These are phyloP conservation scores for Petrolisthes manimaculis DNA, from an alignment of 2,888 invertebrate species.

Conservation along the genomic window DNA sequence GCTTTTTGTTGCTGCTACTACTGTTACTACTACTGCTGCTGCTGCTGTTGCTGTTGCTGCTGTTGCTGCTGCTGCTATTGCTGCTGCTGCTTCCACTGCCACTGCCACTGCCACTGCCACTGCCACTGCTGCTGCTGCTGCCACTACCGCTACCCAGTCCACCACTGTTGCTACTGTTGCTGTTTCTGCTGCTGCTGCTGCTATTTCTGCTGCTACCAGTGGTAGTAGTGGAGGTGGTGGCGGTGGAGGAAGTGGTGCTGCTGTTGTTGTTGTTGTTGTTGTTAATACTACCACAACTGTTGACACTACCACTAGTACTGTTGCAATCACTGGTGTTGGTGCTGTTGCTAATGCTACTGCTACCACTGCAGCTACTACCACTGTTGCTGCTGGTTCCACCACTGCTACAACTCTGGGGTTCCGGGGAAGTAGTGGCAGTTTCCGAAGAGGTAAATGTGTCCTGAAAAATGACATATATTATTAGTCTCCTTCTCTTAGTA, in stretches of 20 bases:
- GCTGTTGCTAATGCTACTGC: conserved; percentile 5
- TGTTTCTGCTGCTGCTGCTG: background rate
- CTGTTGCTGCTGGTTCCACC: conserved; percentile 2
- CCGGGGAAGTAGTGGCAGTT: conserved; percentile 35
- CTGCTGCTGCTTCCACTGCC: conserved; percentile 22
- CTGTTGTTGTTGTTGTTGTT: conserved; percentile 26
- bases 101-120: background rate
- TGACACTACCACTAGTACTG: conserved; percentile 11
- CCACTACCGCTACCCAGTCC: background rate
- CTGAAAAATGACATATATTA: conserved; percentile 21
- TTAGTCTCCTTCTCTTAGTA: background rate
- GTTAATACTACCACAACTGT: background rate
- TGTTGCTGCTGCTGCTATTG: conserved; percentile 20
- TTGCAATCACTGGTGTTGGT: conserved; percentile 3
- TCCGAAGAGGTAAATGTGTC: conserved; percentile 42
- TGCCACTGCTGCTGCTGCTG: conserved; percentile 30
- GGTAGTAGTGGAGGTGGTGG: conserved; percentile 11
- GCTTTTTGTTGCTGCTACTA: conserved; percentile 67
- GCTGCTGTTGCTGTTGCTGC: conserved; percentile 25
- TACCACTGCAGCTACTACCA: background rate
- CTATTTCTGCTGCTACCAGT: conserved; percentile 24
- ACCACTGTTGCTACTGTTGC: conserved; percentile 12
- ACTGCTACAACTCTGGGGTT: background rate
- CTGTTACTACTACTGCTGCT: conserved; percentile 28
- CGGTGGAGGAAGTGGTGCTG: background rate